These are phyloP conservation scores for Pristionchus japonicus DNA, from an alignment of 2,888 invertebrate genomes.

Conservation along the genomic window DNA sequence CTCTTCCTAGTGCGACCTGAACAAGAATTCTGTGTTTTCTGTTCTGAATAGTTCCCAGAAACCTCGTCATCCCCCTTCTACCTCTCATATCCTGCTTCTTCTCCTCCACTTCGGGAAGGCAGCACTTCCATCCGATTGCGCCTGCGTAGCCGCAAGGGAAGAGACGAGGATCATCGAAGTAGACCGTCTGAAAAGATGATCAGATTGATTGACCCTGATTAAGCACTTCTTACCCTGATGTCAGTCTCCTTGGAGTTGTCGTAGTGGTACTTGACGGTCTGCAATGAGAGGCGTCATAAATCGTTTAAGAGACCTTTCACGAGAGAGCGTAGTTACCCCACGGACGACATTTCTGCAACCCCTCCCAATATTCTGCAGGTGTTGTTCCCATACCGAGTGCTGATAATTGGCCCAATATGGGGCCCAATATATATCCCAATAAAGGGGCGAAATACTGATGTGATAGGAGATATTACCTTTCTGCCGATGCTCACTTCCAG, in stretches of 20 bases:
- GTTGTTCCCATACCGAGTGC: background rate
- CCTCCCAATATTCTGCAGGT: background rate
- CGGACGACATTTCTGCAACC: too few species aligned
- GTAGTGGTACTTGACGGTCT: background rate
- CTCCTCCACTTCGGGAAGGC: background rate
- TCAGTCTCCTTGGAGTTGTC: background rate
- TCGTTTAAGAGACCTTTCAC: too few species aligned
- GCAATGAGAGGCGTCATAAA: too few species aligned
- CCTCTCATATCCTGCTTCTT: background rate
- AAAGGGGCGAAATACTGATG: too few species aligned
- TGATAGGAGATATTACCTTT: background rate
- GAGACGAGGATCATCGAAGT: background rate
- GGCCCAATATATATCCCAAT: too few species aligned
- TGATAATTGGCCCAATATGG: too few species aligned
- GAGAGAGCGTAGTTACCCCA: too few species aligned
- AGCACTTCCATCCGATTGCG: slow-evolving; percentile 1
- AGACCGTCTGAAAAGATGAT: background rate
- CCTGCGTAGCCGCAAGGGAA: slow-evolving; percentile 4
- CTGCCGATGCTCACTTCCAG: background rate
- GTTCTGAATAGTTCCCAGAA: too few species aligned
- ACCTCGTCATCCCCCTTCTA: too few species aligned
- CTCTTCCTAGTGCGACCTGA: too few species aligned
- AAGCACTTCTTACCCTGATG: background rate
- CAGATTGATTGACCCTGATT: background rate
- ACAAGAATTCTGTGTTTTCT: too few species aligned